These are phyloP conservation scores for Nomada fabriciana DNA, from an alignment of 2,888 invertebrate genomes.

Conservation along the genomic window DNA sequence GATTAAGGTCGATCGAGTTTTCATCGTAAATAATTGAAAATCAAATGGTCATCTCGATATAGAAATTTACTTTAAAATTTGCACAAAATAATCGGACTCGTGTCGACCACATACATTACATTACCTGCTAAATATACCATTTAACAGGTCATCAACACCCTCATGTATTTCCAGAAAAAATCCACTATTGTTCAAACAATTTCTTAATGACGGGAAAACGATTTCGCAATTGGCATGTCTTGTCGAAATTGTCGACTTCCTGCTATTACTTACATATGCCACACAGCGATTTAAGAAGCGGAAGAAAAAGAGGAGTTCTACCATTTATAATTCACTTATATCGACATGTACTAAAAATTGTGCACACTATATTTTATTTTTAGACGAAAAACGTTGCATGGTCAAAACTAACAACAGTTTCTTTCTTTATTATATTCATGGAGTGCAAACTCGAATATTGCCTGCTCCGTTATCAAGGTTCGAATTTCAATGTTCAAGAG, in stretches of 20 bases:
- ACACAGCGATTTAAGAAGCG: slow-evolving; percentile 34
- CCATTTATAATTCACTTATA: slow-evolving; percentile 41
- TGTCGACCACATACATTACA: slow-evolving; percentile 56
- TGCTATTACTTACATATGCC: slow-evolving; percentile 28
- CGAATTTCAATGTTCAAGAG: background rate
- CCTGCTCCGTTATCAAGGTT: slow-evolving; percentile 26
- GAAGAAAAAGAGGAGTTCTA: slow-evolving; percentile 19
- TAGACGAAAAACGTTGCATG: slow-evolving; percentile 34
- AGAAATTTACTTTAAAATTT: slow-evolving; percentile 46
- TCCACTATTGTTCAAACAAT: slow-evolving; percentile 52
- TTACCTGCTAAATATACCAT: slow-evolving; percentile 63
- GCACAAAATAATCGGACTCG: slow-evolving; percentile 47
- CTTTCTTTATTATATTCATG: slow-evolving; percentile 24
- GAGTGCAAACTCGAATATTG: slow-evolving; percentile 12
- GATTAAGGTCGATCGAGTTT: slow-evolving; percentile 29
- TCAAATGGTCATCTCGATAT: slow-evolving; percentile 18
- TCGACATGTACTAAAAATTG: slow-evolving; percentile 48
- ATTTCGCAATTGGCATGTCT: slow-evolving; percentile 39
- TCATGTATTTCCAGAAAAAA: slow-evolving; percentile 55
- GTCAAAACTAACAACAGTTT: slow-evolving; percentile 32
- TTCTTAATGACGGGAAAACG: slow-evolving; percentile 40
- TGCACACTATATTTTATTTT: slow-evolving; percentile 45
- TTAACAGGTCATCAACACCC: slow-evolving; percentile 54
- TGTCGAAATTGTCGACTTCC: slow-evolving; percentile 38
- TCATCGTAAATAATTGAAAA: slow-evolving; percentile 26